Percentiles rank a stretch among this genome's conserved stretches.
These are phyloP conservation scores for Cacoxenus indagator DNA, from an alignment of 2,888 invertebrate species.

Conservation along the genomic window DNA sequence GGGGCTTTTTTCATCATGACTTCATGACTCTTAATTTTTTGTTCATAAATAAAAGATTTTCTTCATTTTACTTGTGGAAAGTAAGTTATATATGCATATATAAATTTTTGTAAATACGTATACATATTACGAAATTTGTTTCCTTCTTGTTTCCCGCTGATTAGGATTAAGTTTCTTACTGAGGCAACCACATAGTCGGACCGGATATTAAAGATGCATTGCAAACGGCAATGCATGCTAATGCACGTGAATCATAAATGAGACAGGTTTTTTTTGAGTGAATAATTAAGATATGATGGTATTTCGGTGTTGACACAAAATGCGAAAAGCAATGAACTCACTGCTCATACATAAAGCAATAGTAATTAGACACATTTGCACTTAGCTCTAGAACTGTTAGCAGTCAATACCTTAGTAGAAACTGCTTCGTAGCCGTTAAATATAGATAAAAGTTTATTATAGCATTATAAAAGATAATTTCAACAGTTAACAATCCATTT, in stretches of 20 bases:
- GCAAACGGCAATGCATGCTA: too few species aligned
- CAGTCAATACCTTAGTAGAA: not conserved
- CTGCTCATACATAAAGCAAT: too few species aligned
- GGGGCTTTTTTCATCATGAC: too few species aligned
- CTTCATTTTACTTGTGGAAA: too few species aligned
- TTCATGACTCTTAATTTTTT: too few species aligned
- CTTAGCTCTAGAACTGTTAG: not conserved
- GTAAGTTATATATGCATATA: too few species aligned
- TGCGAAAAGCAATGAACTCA: too few species aligned
- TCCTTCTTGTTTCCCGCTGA: not conserved
- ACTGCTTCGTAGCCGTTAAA: not conserved
- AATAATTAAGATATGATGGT: too few species aligned
- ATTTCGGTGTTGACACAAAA: too few species aligned
- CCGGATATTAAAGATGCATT: not conserved
- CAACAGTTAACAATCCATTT: not conserved
- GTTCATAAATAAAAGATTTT: too few species aligned
- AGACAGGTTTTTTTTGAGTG: not conserved
- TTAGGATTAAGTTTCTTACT: not conserved
- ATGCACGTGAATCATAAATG: not conserved
- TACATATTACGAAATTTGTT: too few species aligned
- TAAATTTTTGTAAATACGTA: too few species aligned
- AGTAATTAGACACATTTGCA: not conserved
- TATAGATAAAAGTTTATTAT: not conserved
- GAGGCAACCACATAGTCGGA: not conserved
- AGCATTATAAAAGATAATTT: slow-evolving; percentile 2